Conservation (phyloP, 2,113 vertebrate species). For the Dinomys branickii region DNA sequence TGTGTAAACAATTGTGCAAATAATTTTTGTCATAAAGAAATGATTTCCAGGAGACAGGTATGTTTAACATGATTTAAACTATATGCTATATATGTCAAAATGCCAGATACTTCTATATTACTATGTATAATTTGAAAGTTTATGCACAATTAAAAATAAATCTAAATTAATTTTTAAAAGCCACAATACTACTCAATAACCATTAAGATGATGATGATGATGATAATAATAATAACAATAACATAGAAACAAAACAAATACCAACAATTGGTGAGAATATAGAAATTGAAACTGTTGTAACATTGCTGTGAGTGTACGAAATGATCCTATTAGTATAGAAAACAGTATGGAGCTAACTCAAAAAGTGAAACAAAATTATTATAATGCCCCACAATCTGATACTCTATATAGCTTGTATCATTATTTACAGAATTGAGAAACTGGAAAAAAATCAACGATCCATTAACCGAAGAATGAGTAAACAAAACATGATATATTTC, state of each 20-base stretch:
- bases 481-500: not conserved
- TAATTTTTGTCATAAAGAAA: not conserved
- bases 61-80: no score
- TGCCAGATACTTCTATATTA: no score
- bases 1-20: not conserved
- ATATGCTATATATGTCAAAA: no score
- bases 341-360: not conserved
- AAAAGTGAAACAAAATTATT: not conserved
- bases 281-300: not conserved
- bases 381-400: not conserved
- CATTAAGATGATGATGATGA: not conserved
- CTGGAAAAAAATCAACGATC: not conserved
- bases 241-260: not conserved
- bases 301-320: not conserved
- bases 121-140: no score
- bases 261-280: not conserved
- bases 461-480: not conserved
- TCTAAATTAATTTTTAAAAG: no score
- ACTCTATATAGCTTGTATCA: not conserved
- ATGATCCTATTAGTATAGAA: not conserved
- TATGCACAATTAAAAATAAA: no score
- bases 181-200: not conserved
- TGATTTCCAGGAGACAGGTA: no score
- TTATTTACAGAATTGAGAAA: not conserved
- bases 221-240: not conserved